Percentiles rank a stretch among this genome's conserved stretches.
These are phyloP conservation scores for Caranx melampygus DNA, from an alignment of 2,113 vertebrate genomes.

Conservation along the genomic window DNA sequence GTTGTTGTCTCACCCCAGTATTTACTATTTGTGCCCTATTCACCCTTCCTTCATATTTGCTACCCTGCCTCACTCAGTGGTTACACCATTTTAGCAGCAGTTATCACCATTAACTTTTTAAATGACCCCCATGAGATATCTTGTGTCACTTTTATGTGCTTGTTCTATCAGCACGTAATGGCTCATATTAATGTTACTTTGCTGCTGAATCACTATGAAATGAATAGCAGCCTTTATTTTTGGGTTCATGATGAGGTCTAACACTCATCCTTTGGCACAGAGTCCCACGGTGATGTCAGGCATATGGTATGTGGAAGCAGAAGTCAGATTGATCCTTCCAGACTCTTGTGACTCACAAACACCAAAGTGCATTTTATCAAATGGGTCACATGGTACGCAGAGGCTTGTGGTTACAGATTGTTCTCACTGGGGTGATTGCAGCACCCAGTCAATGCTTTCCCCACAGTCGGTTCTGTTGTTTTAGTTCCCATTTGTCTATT, in stretches of 20 bases:
- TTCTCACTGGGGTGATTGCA: constrained; percentile 32
- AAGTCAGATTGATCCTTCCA: constrained; percentile 26
- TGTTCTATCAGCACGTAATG: not conserved
- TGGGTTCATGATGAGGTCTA: constrained; percentile 2
- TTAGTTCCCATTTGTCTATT: constrained; percentile 47
- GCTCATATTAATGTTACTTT: not conserved
- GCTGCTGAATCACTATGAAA: not conserved
- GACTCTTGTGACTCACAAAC: constrained; percentile 39
- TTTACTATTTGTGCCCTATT: not conserved
- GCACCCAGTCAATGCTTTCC: constrained; percentile 31
- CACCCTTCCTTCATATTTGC: not conserved
- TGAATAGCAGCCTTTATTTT: constrained; percentile 17
- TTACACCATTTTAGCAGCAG: not conserved
- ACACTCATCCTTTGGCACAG: constrained; percentile 9
- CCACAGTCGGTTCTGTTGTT: constrained; percentile 49
- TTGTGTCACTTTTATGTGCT: not conserved
- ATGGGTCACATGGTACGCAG: constrained; percentile 6
- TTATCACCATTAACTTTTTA: not conserved
- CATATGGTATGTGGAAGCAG: constrained; percentile 36
- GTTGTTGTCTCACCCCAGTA: not conserved
- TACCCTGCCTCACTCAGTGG: not conserved
- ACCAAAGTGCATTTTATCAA: constrained; percentile 43
- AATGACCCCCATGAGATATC: not conserved
- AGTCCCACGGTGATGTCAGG: constrained; percentile 24
- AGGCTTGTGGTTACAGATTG: constrained; percentile 18